Base-by-base conservation (phyloP, 2,797 vertebrate species). In the Centroberyx gerrardi region DNA sequence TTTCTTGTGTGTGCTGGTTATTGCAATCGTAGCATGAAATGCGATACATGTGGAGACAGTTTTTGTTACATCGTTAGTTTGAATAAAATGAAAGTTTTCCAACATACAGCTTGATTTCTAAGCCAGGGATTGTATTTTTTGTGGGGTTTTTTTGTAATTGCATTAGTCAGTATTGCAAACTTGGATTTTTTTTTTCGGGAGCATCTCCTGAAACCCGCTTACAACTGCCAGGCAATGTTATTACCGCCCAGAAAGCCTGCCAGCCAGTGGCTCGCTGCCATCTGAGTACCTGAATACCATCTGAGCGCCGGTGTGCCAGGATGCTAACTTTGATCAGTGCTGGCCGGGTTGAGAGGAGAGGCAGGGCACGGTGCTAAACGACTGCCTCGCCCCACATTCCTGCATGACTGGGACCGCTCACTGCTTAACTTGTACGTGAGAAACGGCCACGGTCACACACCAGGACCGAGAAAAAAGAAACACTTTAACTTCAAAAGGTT, bases 311-410 rank as follows among this genome's bases (percentile, higher is more conserved):
- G 38, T 13, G 3, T 72, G 77, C 79, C 63, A 62, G 78, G 59
- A 48, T n/a, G 48, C 67, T 58, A 10, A 15, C 68, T 82, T 66
- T 81, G 75, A 88, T 76, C 74, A 53, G 44, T 1, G 56, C 60
- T 52, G 76, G 62, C 46, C 15, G 42, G 69, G 54, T 64, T 6
- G 17, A 22, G 46, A 74, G 55, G 49, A 74, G 42, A 73, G 42
- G 38, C 62, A 40, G 27, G 42, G 33, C 22, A 4, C 38, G 14
- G 27, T 48, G 78, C 22, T 64, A 81, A 87, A 87, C 70, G 66
- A 49, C 67, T 58, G 64, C 62, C 49, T 56, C 70, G 63, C 80
- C 80, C 69, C 68, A 81, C 83, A 68, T 49, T 58, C 4, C 55
- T 29, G 67, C 74, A 12, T 42, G 62, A 62, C 44, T 55, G 48